Percentiles rank a stretch among this genome's conserved stretches.
These are phyloP conservation scores for Rhopalosiphum padi DNA, from an alignment of 1,140 invertebrate genomes.

Conservation along the genomic window DNA sequence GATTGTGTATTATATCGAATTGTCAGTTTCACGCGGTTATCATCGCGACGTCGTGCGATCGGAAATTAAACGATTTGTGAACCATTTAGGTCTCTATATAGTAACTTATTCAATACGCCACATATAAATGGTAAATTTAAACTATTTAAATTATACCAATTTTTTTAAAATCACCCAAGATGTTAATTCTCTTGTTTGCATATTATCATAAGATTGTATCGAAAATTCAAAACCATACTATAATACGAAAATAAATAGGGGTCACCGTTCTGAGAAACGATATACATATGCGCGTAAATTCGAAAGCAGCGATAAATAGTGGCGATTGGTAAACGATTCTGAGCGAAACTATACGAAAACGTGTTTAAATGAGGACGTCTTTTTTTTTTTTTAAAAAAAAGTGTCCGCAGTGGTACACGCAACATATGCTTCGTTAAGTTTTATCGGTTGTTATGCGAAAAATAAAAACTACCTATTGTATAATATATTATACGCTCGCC, in stretches of 20 bases:
- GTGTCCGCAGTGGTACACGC: neutral
- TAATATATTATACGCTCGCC: too few relatives aligned
- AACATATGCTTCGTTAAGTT: neutral
- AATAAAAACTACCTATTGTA: neutral
- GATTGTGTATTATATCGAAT: too few relatives aligned
- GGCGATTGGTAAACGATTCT: neutral
- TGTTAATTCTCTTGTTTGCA: neutral
- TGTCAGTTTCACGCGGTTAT: too few relatives aligned
- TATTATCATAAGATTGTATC: neutral
- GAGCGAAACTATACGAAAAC: neutral
- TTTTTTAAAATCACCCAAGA: neutral
- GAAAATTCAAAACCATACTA: neutral
- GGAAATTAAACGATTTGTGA: neutral
- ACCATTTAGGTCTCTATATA: too few relatives aligned
- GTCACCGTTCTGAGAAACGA: neutral
- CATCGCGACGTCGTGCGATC: too few relatives aligned
- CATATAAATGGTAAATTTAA: too few relatives aligned
- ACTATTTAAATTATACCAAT: neutral
- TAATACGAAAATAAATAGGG: neutral
- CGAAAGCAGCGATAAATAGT: neutral
- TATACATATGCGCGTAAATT: neutral
- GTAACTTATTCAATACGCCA: too few relatives aligned
- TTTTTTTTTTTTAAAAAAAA: neutral
- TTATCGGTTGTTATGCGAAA: neutral
- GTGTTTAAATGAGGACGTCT: constrained; percentile 7